Percentiles rank a stretch among this genome's conserved stretches.
Conservation (phyloP, 1,140 invertebrate species). For the Metaphire vulgaris region DNA sequence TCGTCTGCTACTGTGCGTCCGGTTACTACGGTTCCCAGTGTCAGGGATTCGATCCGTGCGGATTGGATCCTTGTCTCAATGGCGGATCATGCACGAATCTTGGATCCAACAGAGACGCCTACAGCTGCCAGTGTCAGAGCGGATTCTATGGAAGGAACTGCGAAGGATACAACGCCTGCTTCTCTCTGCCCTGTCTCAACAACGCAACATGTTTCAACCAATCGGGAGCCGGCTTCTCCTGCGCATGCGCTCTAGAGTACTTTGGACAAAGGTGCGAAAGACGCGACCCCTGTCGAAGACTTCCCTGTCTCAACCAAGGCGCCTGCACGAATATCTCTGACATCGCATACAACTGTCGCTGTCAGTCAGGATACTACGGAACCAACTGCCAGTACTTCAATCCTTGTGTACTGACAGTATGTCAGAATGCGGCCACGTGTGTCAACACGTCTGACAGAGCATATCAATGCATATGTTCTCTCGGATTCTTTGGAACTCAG, state of each 20-base stretch:
- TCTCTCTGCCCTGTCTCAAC: slow-evolving; percentile 73
- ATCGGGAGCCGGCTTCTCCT: neutral
- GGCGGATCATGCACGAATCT: slow-evolving; percentile 8
- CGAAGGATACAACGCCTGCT: slow-evolving; percentile 5
- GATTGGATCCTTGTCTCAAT: slow-evolving; percentile 9
- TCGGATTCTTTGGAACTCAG: slow-evolving; percentile 18
- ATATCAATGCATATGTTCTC: slow-evolving; percentile 29
- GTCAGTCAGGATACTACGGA: slow-evolving; percentile 31
- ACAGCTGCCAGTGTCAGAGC: neutral
- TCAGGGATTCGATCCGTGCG: slow-evolving; percentile 34
- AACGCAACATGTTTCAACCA: slow-evolving; percentile 68
- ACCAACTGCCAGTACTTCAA: slow-evolving; percentile 24
- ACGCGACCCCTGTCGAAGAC: slow-evolving; percentile 67
- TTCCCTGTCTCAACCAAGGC: slow-evolving; percentile 64
- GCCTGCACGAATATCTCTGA: neutral
- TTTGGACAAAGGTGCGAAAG: neutral
- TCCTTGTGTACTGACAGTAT: slow-evolving; percentile 32
- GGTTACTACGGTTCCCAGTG: slow-evolving; percentile 58
- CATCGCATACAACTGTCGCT: slow-evolving; percentile 32
- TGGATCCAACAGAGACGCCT: neutral
- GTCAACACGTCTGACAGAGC: slow-evolving; percentile 27
- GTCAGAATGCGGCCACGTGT: slow-evolving; percentile 37
- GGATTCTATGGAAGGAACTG: slow-evolving; percentile 24
- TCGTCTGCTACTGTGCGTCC: slow-evolving; percentile 79
- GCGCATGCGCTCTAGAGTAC: neutral